Base-by-base conservation (phyloP, 2,113 vertebrate genomes). In the Muscicapa adusta region DNA sequence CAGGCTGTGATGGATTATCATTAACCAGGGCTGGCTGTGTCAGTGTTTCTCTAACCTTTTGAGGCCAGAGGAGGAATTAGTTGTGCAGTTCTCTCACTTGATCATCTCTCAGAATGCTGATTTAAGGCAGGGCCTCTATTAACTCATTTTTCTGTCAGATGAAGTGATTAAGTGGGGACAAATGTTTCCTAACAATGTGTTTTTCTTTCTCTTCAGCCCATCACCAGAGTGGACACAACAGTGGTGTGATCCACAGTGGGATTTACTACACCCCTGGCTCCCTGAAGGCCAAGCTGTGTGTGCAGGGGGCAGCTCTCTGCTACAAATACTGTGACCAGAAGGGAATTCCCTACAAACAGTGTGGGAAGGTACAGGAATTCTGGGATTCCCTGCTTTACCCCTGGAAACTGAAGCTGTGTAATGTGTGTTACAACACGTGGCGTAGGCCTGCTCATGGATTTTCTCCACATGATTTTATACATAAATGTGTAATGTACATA, bases 201-300 rank as follows among this genome's bases (percentile, higher is more conserved):
- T 94, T 96, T 53, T 94, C 80, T 89, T 82, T 45, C 86, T 81
- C 5, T 66, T 36, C 85, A 99, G 99, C 99, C 84, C 7, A 92
- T 14, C 99, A 99, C 89, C 99, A 99, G 97, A 99, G 98, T 24
- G 99, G 99, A 19, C 99, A 98, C 91, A 99, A 99, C 98, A 99
- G 99, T 38, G 99, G 99, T 5, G 99, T 99, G 85, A 99, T 99
- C 96, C 99, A 99, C 98, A 99, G 99, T 14, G 99, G 99, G 14
- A 99, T 99, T 95, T 99, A 99, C 97, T 99, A 99, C 98, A 99
- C 97, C 4, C 99, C 99, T 0, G 99, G 98, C 6, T 99, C 99
- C 25, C 98, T 99, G 91, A 99, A 99, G 95, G 99, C 99, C 42
- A 98, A 97, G 42, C 98, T 99, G 61, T 99, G 99, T 79, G 99